phyloP scores from a whole-genome alignment of 2,113 vertebrate genomes.

The Phaethon lepturus region DNA sequence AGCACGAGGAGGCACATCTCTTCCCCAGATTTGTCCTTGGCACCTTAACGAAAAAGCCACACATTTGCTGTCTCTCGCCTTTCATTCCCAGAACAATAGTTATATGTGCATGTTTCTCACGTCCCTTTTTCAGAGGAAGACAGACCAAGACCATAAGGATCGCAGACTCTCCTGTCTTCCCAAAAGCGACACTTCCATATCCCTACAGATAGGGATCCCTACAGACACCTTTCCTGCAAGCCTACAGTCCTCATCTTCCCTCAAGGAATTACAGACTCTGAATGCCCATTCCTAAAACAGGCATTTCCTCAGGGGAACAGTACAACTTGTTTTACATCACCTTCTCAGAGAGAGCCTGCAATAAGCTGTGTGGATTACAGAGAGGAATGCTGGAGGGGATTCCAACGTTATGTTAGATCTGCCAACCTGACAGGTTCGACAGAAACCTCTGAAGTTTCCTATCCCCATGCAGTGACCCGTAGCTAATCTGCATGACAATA shows the following conservation, averaged over 20 bases:
- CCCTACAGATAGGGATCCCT: background rate
- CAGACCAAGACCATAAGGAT: background rate
- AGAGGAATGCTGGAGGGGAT: slow-evolving; percentile 71
- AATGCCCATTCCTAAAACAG: background rate
- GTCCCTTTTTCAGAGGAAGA: background rate
- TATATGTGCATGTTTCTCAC: background rate
- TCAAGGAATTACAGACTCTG: background rate
- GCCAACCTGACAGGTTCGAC: slow-evolving; percentile 69
- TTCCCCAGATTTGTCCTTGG: background rate
- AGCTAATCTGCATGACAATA: slow-evolving; percentile 75
- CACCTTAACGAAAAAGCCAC: background rate
- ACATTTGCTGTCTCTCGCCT: background rate
- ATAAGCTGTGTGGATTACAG: slow-evolving; percentile 55
- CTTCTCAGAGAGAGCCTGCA: slow-evolving; percentile 60
- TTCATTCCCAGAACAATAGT: background rate
- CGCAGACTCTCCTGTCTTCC: background rate
- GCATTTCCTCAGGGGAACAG: background rate
- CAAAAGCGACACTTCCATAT: background rate
- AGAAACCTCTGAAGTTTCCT: slow-evolving; percentile 73
- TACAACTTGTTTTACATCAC: background rate
- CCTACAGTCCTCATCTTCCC: background rate
- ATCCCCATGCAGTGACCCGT: slow-evolving; percentile 66
- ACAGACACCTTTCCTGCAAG: background rate
- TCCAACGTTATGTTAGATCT: slow-evolving; percentile 56
- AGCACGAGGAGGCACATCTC: background rate